Conservation (phyloP, 1,140 invertebrate genomes). For the Aphelenchoides fujianensis region DNA sequence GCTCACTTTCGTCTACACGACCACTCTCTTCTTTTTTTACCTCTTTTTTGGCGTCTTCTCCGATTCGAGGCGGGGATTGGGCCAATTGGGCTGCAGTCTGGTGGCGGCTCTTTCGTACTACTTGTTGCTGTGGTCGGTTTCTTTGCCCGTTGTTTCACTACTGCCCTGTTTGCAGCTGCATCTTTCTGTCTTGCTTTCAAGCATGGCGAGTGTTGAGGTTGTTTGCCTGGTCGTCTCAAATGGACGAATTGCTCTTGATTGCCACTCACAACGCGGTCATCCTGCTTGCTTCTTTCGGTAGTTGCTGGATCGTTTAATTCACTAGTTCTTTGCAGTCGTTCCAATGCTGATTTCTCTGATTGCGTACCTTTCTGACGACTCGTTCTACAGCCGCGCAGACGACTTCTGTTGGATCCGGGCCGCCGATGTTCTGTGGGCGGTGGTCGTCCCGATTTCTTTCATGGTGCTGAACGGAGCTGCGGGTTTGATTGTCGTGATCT, state of each 20-base stretch:
- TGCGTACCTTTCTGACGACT: constrained; percentile 12
- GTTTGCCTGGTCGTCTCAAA: constrained; percentile 12
- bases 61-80: neutral
- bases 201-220: constrained; percentile 32
- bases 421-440: constrained; percentile 24
- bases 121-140: neutral
- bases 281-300: constrained; percentile 9
- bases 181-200: constrained; percentile 12
- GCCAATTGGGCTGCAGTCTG: neutral
- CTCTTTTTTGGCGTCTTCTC: constrained; percentile 4
- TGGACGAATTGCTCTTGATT: constrained; percentile 22
- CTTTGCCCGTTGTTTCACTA: neutral
- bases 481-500: constrained; percentile 24
- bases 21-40: constrained; percentile 18
- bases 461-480: constrained; percentile 26
- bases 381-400: constrained; percentile 30
- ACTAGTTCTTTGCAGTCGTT: neutral
- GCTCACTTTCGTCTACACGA: neutral
- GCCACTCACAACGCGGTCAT: constrained; percentile 12
- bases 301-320: neutral
- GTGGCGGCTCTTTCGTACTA: neutral
- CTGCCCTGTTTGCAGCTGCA: constrained; percentile 9
- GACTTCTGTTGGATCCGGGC: constrained; percentile 40
- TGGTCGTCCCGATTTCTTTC: constrained; percentile 34
- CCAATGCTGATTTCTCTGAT: constrained; percentile 14